Conservation (phyloP, 2,888 invertebrate species). For the Caenorhabditis sinica region DNA sequence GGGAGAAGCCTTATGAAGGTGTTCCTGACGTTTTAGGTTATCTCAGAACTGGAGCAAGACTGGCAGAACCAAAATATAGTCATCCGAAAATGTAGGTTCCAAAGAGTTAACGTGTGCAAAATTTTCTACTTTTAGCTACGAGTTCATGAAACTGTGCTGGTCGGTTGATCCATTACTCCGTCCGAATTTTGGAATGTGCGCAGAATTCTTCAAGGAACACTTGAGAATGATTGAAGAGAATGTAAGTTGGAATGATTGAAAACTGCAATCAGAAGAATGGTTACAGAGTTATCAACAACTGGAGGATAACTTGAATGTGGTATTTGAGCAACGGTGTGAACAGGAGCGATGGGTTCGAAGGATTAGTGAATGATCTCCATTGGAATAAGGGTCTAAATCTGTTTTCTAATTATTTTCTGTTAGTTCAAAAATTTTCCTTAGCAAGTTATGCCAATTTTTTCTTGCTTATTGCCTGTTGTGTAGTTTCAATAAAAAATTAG, state of each 20-base stretch:
- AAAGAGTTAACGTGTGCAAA: too few relatives aligned
- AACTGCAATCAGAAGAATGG: too few relatives aligned
- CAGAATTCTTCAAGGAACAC: constrained; percentile 28
- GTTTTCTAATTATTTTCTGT: too few relatives aligned
- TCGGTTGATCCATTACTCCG: constrained; percentile 89
- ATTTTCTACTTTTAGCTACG: constrained; percentile 86
- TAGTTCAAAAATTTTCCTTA: too few relatives aligned
- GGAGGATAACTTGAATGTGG: not conserved
- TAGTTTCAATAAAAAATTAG: too few relatives aligned
- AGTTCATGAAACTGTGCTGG: constrained; percentile 94
- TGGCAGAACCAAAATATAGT: constrained; percentile 91
- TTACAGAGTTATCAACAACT: not conserved
- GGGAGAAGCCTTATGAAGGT: constrained; percentile 87
- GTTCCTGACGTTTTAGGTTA: constrained; percentile 63
- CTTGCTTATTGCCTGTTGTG: too few relatives aligned
- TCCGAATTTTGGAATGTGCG: constrained; percentile 88
- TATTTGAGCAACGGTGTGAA: not conserved
- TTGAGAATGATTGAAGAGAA: constrained; percentile 1
- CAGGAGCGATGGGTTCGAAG: not conserved
- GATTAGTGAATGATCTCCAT: not conserved
- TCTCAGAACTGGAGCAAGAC: constrained; percentile 91
- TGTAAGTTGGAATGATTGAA: too few relatives aligned
- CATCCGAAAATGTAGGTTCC: constrained; percentile 88
- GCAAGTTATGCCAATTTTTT: too few relatives aligned
- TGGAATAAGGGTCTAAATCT: not conserved